Evolutionary conservation across 2,113 vertebrate genomes (phyloP).

Genomic region (Rhea americana): DNA sequence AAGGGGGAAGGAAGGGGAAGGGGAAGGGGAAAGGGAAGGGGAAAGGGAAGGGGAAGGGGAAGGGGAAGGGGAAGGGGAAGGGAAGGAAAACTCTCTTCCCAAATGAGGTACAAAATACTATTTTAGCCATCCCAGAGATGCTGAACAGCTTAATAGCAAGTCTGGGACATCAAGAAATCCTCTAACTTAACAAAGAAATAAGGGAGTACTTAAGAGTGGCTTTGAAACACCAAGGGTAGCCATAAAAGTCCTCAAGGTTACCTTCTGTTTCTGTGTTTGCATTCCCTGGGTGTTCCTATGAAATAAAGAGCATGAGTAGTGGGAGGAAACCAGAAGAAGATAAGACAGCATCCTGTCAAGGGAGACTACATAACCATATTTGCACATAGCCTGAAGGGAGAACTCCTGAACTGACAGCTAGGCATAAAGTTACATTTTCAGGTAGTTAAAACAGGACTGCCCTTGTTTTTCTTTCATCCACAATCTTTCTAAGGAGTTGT

Average conservation of each 20-base stretch:
- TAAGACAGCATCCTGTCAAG: not conserved
- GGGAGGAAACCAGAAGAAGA: slow-evolving; percentile 19
- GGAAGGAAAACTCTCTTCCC: not conserved
- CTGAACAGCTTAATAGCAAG: not conserved
- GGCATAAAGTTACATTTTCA: slow-evolving; percentile 20
- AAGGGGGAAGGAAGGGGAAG: too few relatives aligned
- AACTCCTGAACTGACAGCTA: not conserved
- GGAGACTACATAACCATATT: not conserved
- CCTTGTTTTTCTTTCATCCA: slow-evolving; percentile 47
- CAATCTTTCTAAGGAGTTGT: slow-evolving; percentile 13
- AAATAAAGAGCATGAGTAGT: not conserved
- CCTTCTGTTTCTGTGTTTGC: slow-evolving; percentile 32
- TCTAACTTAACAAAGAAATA: not conserved
- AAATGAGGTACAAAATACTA: not conserved
- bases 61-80: too few relatives aligned
- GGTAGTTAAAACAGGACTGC: slow-evolving; percentile 15
- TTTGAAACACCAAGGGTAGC: slow-evolving; percentile 38
- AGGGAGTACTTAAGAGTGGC: not conserved
- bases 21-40: too few relatives aligned
- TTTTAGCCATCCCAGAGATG: not conserved
- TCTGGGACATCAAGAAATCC: not conserved
- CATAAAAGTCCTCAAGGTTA: slow-evolving; percentile 36
- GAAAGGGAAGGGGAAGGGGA: too few relatives aligned
- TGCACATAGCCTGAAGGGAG: slow-evolving; percentile 41
- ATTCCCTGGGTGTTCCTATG: slow-evolving; percentile 11